Conservation (phyloP, 1,140 invertebrate species). For the Cotesia typhae region DNA sequence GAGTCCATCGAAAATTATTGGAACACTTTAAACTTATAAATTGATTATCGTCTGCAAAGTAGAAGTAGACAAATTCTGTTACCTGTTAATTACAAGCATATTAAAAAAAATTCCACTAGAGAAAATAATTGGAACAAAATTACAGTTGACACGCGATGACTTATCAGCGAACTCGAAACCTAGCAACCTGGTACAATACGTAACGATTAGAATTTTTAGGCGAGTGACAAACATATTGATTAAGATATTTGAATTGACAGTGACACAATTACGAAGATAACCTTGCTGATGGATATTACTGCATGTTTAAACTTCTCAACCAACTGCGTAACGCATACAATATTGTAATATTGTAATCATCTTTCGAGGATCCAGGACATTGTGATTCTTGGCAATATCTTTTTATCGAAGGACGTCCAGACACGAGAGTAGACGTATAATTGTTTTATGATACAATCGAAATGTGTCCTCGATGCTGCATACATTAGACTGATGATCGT, state of each 20-base stretch:
- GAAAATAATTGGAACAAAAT: slow-evolving; percentile 41
- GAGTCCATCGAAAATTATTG: too few relatives aligned
- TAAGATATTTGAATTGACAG: slow-evolving; percentile 49
- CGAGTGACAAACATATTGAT: slow-evolving; percentile 59
- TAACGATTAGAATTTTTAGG: slow-evolving; percentile 51
- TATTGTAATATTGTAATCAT: not conserved
- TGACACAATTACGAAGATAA: slow-evolving; percentile 57
- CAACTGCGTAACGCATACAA: slow-evolving; percentile 1
- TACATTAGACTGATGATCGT: too few relatives aligned
- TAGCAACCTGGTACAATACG: slow-evolving; percentile 30
- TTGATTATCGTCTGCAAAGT: too few relatives aligned
- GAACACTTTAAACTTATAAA: too few relatives aligned
- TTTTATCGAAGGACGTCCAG: not conserved
- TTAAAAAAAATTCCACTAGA: too few relatives aligned
- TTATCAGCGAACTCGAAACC: too few relatives aligned
- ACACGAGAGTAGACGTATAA: not conserved
- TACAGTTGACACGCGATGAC: not conserved
- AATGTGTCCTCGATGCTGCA: too few relatives aligned
- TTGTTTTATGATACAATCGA: not conserved
- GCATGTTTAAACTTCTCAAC: too few relatives aligned
- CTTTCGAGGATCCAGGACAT: slow-evolving; percentile 26
- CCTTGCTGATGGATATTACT: slow-evolving; percentile 45
- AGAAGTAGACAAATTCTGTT: too few relatives aligned
- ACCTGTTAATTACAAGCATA: too few relatives aligned
- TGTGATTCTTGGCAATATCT: slow-evolving; percentile 9